phyloP scores from a whole-genome alignment of 2,113 vertebrate genomes.

The Sorex araneus region DNA sequence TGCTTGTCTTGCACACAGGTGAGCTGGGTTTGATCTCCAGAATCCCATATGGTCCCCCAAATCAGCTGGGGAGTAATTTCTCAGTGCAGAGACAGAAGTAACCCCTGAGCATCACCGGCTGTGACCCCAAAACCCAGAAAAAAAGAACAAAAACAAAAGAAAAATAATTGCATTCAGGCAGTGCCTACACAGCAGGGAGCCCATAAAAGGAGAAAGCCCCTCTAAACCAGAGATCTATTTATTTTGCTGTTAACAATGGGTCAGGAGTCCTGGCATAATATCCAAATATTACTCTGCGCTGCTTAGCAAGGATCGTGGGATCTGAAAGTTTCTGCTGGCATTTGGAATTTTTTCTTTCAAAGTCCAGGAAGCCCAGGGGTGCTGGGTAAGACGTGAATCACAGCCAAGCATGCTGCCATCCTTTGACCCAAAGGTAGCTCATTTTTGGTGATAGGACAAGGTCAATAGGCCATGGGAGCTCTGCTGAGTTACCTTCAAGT shows the following conservation, averaged over 20 bases:
- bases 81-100: no score
- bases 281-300: slow-evolving; percentile 75
- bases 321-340: slow-evolving; percentile 75
- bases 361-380: slow-evolving; percentile 73
- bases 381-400: slow-evolving; percentile 74
- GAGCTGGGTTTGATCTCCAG: no score
- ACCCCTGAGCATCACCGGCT: no score
- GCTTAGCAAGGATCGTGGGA: slow-evolving; percentile 77
- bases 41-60: no score
- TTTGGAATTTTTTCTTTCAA: slow-evolving; percentile 81
- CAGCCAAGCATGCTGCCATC: slow-evolving; percentile 65
- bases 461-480: slow-evolving; percentile 83
- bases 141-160: no score
- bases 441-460: slow-evolving; percentile 80
- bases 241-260: slow-evolving; percentile 86
- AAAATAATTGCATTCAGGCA: background rate
- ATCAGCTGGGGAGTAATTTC: no score
- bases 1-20: no score
- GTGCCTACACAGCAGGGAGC: slow-evolving; percentile 81
- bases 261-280: slow-evolving; percentile 79
- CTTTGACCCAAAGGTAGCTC: slow-evolving; percentile 79
- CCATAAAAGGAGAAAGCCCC: slow-evolving; percentile 81
- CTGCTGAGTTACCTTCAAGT: slow-evolving; percentile 82
- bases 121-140: no score
- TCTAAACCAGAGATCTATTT: slow-evolving; percentile 85